phyloP scores from a whole-genome alignment of 2,113 vertebrate species.

The Hippoglossus stenolepis region DNA sequence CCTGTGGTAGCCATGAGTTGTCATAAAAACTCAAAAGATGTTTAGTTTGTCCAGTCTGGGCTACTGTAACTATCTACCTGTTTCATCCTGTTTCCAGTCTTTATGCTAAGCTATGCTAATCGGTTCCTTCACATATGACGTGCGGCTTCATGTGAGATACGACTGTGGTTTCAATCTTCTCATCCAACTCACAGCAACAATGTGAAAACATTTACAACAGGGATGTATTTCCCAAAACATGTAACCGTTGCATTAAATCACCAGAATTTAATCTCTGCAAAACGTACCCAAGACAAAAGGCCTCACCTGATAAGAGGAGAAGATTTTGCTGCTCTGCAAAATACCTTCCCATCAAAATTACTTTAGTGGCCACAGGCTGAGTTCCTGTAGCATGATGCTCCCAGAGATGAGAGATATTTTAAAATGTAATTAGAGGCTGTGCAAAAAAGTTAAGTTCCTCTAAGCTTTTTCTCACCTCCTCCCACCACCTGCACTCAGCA shows the following conservation, averaged over 20 bases:
- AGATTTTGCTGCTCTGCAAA: background rate
- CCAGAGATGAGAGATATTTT: background rate
- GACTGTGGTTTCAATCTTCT: too few relatives aligned
- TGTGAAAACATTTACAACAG: too few relatives aligned
- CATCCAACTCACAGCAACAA: too few relatives aligned
- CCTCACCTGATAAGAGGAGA: too few relatives aligned
- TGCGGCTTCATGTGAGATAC: too few relatives aligned
- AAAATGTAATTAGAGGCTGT: background rate
- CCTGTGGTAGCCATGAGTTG: too few relatives aligned
- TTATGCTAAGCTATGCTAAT: too few relatives aligned
- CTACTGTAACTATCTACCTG: too few relatives aligned
- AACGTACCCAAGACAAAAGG: background rate
- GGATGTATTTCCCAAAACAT: background rate
- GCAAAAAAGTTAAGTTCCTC: slow-evolving; percentile 47
- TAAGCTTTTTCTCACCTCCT: slow-evolving; percentile 7
- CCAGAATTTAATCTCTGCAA: background rate
- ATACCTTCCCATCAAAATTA: background rate
- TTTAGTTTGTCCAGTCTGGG: too few relatives aligned
- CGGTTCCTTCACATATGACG: too few relatives aligned
- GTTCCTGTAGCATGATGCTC: slow-evolving; percentile 20
- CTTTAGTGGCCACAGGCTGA: background rate
- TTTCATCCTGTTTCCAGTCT: too few relatives aligned
- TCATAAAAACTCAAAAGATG: too few relatives aligned
- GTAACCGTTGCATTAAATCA: background rate
- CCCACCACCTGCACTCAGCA: slow-evolving; percentile 7